Evolutionary conservation across 2,113 vertebrate species (phyloP), one percentile per base, ranked within the genome.

Genomic region (Manacus vitellinus): DNA sequence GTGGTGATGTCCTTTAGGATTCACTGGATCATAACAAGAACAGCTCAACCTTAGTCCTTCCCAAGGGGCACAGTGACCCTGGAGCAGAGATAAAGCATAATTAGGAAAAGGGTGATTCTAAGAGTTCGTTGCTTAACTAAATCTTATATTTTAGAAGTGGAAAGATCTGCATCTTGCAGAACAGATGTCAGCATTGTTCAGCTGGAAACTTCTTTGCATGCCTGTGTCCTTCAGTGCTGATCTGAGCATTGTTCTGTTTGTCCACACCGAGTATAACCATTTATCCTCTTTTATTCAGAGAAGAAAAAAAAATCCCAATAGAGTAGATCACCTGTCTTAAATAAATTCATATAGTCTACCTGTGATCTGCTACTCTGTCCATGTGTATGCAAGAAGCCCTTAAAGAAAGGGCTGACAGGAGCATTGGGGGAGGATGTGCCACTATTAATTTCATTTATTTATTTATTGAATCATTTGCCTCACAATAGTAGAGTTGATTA

Each of bases 401-500:
- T 67, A 37, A 54, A 74, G 73, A 82, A 31, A 39, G 12, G 21
- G 6, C 39, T 46, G 25, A 70, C 37, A 39, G 62, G 12, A 71
- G 12, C 39, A 7, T 7, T 58, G 33, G 7, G 10, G 7, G 4
- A 10, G 7, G 9, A 19, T 8, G 12, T 61, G 10, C 1, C 3
- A 13, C 4, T 84, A 11, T 46, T 71, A 25, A 28, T 9, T 92
- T 44, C 49, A 21, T 51, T 28, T 25, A 28, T 46, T 75, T 54
- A 7, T 44, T 81, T 89, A 20, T 74, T 85, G 67, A 30, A 13
- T 66, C 22, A 21, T 5, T 62, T 80, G 41, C 11, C 62, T 85
- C 19, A 14, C 7, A 47, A 67, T 0, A 0, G 13, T 75, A 56
- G 35, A 35, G 25, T 14, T 80, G n/a, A 23, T 72, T 83, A 16